Base-by-base conservation (phyloP, 2,113 vertebrate species). In the Anhinga anhinga region DNA sequence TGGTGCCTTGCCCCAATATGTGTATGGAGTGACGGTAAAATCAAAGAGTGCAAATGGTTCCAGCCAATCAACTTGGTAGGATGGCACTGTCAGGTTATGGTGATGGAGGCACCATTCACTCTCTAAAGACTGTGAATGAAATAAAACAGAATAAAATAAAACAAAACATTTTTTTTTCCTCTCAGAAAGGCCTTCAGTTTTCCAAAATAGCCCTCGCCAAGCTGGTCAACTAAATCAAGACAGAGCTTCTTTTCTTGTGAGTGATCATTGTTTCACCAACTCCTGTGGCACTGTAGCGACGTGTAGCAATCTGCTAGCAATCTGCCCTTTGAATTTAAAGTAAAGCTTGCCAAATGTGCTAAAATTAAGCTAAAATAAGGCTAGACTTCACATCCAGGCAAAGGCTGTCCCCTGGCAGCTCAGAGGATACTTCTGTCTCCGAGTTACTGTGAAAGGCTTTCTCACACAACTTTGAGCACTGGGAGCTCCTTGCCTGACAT, bases 1-100 rank as follows among this genome's bases (percentile, higher is more conserved):
- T 78, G 95, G 86, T 47, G 98, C 98, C 70, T 97, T 98, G 76
- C 97, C 98, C 98, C 98, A 98, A 84, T 98, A 98, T 6, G 98
- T 98, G 67, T 98, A 98, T 2, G 98, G 98, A 78, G 96, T 98
- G 47, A 98, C 97, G 2, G 94, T 97, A 92, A 99, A 95, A 89
- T 98, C 97, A 97, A 98, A 98, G 81, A 93, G 88, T 52, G 69
- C 17, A 74, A 98, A 98, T 26, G 98, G 98, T n/a, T 98, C 96
- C 95, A 98, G 89, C 26, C 95, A 96, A 89, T 96, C 97, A 65
- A 98, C 95, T 81, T 2, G 83, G 78, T 97, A 98, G 55, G 87
- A 78, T 45, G 98, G 95, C n/a, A 90, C 69, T 29, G 91, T 93
- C 82, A 98, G 65, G 12, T 82, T 85, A 66, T 55, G 88, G 53